These are phyloP conservation scores for Carettochelys insculpta DNA, from an alignment of 2,113 vertebrate genomes.

Conservation along the genomic window DNA sequence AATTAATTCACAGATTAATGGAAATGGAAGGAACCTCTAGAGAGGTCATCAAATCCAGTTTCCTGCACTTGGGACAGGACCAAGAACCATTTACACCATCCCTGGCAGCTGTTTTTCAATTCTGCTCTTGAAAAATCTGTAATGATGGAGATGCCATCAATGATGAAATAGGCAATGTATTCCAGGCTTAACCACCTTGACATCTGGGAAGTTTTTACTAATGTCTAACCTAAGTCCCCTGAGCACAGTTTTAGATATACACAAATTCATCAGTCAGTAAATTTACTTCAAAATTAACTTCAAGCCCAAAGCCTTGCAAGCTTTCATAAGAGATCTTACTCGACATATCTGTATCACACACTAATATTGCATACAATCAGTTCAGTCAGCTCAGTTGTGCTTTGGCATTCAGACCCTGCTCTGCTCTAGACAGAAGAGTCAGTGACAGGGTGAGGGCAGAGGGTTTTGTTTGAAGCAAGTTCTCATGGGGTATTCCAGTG, in stretches of 20 bases:
- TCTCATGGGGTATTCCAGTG: background rate
- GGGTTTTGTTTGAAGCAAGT: background rate
- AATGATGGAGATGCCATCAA: too few relatives aligned
- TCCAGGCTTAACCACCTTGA: too few relatives aligned
- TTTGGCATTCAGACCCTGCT: background rate
- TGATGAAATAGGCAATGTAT: too few relatives aligned
- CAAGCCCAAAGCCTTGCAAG: background rate
- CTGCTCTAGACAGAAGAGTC: background rate
- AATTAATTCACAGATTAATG: background rate
- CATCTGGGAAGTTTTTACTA: too few relatives aligned
- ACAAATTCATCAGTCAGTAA: background rate
- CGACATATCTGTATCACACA: background rate
- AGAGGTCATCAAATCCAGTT: too few relatives aligned
- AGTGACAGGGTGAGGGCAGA: background rate
- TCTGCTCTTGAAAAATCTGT: too few relatives aligned
- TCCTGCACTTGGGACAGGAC: too few relatives aligned
- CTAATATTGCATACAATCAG: background rate
- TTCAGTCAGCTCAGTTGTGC: background rate
- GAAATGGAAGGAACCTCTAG: too few relatives aligned
- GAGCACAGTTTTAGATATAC: too few relatives aligned
- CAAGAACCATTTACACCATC: too few relatives aligned
- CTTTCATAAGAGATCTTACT: background rate
- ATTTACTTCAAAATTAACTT: background rate
- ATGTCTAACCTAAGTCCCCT: too few relatives aligned
- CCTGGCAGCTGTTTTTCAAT: too few relatives aligned